phyloP scores from a whole-genome alignment of 2,797 vertebrate genomes.

The Adelosebastes latens region DNA sequence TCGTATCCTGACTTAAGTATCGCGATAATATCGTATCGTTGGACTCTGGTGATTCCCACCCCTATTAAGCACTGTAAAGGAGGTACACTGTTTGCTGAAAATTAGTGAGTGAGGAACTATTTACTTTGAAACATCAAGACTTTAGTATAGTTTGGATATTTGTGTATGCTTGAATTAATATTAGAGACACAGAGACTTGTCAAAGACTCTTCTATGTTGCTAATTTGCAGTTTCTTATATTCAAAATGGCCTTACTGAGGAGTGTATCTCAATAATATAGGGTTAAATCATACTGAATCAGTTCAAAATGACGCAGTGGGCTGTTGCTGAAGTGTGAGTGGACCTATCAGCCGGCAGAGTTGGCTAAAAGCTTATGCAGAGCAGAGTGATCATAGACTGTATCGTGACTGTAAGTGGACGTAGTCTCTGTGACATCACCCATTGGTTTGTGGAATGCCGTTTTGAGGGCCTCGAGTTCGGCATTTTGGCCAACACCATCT shows the following conservation, averaged over 20 bases:
- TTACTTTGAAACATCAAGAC: background rate
- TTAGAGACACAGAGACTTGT: background rate
- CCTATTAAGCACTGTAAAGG: background rate
- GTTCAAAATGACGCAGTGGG: background rate
- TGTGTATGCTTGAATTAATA: background rate
- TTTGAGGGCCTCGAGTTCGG: too few species aligned
- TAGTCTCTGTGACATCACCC: too few species aligned
- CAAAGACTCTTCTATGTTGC: background rate
- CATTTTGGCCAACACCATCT: too few species aligned
- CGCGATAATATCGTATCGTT: too few species aligned
- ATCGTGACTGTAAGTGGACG: too few species aligned
- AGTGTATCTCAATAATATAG: too few species aligned
- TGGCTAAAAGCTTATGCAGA: background rate
- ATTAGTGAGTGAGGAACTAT: background rate
- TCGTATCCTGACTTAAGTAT: too few species aligned
- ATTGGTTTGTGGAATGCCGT: too few species aligned
- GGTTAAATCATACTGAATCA: background rate
- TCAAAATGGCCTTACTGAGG: background rate
- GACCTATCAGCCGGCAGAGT: background rate
- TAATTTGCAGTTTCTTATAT: background rate
- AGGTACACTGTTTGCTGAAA: background rate
- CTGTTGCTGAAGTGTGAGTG: background rate
- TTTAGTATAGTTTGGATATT: background rate
- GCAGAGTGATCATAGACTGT: background rate
- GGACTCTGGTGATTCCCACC: too few species aligned